phyloP scores from a whole-genome alignment of 1,140 invertebrate genomes.

The Pseudomyrmex gracilis region DNA sequence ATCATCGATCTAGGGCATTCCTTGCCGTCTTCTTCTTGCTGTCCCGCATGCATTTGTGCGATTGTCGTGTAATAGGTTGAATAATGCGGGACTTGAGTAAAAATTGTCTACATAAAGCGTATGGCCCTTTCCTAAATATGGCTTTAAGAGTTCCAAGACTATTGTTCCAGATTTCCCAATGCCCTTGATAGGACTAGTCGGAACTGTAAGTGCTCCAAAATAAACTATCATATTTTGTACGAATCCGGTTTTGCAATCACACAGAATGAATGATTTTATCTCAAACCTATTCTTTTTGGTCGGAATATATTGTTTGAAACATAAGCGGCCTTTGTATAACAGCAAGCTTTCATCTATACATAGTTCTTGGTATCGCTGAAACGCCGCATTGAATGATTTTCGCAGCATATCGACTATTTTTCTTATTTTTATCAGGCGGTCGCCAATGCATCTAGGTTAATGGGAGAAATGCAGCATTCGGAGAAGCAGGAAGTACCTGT shows the following conservation, averaged over 20 bases:
- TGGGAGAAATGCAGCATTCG: conserved; percentile 67
- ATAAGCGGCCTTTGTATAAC: not conserved
- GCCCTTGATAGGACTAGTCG: not conserved
- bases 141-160: too few species aligned
- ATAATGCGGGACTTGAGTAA: conserved; percentile 79
- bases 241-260: not conserved
- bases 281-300: not conserved
- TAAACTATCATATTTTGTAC: not conserved
- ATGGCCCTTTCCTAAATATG: conserved; percentile 74
- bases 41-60: conserved; percentile 78
- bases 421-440: not conserved
- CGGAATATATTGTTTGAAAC: too few species aligned
- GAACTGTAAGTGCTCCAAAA: not conserved
- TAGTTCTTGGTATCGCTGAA: not conserved
- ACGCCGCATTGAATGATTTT: not conserved
- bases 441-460: conserved; percentile 20
- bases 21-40: conserved; percentile 58
- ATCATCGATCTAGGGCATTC: conserved; percentile 37
- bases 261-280: not conserved
- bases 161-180: not conserved
- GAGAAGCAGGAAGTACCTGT: conserved; percentile 49
- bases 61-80: conserved; percentile 69
- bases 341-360: not conserved
- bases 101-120: conserved; percentile 81
- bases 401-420: not conserved